Percentiles rank a stretch among this genome's conserved stretches.
Evolutionary conservation across 1,140 invertebrate species (phyloP).

Genomic region (Atta texana): DNA sequence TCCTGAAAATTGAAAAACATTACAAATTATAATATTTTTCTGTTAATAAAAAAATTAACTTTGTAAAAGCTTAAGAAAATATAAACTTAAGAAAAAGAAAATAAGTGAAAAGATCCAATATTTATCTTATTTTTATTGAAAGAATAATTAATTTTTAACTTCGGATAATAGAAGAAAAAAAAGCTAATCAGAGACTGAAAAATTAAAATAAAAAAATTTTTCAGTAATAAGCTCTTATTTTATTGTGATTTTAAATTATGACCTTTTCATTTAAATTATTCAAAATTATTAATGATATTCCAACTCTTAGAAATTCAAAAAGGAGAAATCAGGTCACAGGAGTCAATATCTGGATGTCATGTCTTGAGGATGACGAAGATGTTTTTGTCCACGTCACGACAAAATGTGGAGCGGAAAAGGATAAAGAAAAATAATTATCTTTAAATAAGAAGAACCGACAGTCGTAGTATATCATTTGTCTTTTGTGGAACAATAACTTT

Average conservation of each 20-base stretch:
- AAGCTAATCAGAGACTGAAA: not conserved
- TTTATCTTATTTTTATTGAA: not conserved
- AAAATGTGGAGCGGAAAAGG: conserved; percentile 64
- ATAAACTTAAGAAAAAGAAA: not conserved
- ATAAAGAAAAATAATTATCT: conserved; percentile 43
- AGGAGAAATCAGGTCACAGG: conserved; percentile 40
- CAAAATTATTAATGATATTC: not conserved
- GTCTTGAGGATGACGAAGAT: conserved; percentile 39
- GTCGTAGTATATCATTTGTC: conserved; percentile 53
- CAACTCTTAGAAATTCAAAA: conserved; percentile 22
- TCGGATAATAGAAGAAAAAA: not conserved
- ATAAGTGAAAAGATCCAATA: not conserved
- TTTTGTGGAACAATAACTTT: conserved; percentile 61
- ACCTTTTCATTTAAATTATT: not conserved
- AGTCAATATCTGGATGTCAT: conserved; percentile 43
- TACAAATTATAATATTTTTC: not conserved
- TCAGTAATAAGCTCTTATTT: not conserved
- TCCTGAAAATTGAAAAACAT: conserved; percentile 1
- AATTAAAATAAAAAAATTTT: conserved; percentile 20
- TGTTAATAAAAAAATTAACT: conserved; percentile 8
- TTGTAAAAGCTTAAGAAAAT: not conserved
- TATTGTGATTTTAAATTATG: conserved; percentile 2
- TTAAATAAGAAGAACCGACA: conserved; percentile 6
- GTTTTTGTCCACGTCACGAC: not conserved
- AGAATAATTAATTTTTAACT: not conserved